Base-by-base conservation (phyloP, 2,797 vertebrate species). In the Spheniscus humboldti region DNA sequence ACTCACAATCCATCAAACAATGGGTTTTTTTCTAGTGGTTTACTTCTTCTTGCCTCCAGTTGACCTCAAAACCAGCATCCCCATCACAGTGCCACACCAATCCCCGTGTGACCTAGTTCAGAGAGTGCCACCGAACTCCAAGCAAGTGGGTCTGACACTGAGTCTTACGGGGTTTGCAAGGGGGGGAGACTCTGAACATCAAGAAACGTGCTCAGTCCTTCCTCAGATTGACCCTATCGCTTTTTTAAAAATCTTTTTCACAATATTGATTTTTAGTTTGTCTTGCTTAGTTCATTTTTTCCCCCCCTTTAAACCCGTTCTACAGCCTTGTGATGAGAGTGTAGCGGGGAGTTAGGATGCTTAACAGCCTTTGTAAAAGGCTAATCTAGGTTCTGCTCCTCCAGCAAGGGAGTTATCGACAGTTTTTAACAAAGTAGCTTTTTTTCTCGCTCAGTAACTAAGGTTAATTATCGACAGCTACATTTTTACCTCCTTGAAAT, bases 401-500 rank as follows among this genome's bases (percentile, higher is more conserved):
- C 53, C 62, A 20, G 18, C 2, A 1, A 30, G 9, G 0, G 2
- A 19, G 9, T 28, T n/a, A 7, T 2, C 5, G 4, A 3, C 8
- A 13, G 13, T 13, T 80, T 57, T 67, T 74, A 80, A 63, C 47
- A 7, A 72, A 56, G n/a, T 18, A 18, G 8, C 5, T 18, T 66
- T 77, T 77, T 56, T 82, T 8, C 15, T 67, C 0, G 0, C 18
- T 56, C 35, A 18, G 13, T 74, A 75, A 45, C 30, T 45, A 24
- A 20, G 4, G 20, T 64, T 89, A 84, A 79, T 92, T 78, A 88
- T 37, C 68, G 67, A 22, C 59, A 50, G 50, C n/a, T 62, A 56
- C 39, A 31, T 86, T 93, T 92, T 77, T 78, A 80, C 84, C 57
- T 57, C 16, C n/a, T 83, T 35, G 35, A 57, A 86, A 67, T 7